Evolutionary conservation across 2,797 vertebrate species (phyloP).

Genomic region (Delichon dasypus): DNA sequence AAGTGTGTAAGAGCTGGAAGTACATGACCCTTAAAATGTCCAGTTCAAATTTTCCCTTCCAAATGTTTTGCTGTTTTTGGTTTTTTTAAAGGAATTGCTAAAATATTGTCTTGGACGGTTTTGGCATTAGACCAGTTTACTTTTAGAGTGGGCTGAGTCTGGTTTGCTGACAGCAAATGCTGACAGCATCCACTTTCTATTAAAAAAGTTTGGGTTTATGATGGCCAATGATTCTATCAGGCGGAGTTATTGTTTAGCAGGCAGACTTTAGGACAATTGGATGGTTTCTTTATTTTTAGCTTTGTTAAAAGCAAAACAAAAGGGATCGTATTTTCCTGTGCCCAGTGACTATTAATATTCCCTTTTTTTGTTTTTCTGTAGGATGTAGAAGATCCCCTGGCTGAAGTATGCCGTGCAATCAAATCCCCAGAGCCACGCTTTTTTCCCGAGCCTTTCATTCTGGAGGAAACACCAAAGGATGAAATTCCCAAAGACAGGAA

Average conservation of each 20-base stretch:
- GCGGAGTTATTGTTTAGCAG: neutral
- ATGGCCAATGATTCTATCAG: neutral
- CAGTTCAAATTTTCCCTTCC: neutral
- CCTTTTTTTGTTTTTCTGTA: neutral
- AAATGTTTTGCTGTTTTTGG: neutral
- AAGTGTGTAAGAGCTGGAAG: neutral
- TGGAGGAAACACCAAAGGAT: constrained; percentile 63
- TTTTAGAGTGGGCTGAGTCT: neutral
- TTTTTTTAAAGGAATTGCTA: neutral
- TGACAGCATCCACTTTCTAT: neutral
- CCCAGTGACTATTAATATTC: neutral
- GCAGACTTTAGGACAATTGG: neutral
- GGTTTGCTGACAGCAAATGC: neutral
- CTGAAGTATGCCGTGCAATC: neutral
- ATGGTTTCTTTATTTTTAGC: neutral
- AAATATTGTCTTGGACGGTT: neutral
- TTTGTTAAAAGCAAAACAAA: neutral
- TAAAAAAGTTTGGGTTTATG: neutral
- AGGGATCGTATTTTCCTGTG: no score
- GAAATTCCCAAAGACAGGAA: constrained; percentile 64
- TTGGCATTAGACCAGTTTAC: neutral
- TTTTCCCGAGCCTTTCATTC: constrained; percentile 81
- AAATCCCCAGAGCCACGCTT: constrained; percentile 77
- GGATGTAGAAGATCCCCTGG: neutral
- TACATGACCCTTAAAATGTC: neutral